A percentile compares a stretch with the other conserved stretches of the same genome.
Conservation (phyloP, 2,113 vertebrate genomes). For the Patagioenas fasciata region DNA sequence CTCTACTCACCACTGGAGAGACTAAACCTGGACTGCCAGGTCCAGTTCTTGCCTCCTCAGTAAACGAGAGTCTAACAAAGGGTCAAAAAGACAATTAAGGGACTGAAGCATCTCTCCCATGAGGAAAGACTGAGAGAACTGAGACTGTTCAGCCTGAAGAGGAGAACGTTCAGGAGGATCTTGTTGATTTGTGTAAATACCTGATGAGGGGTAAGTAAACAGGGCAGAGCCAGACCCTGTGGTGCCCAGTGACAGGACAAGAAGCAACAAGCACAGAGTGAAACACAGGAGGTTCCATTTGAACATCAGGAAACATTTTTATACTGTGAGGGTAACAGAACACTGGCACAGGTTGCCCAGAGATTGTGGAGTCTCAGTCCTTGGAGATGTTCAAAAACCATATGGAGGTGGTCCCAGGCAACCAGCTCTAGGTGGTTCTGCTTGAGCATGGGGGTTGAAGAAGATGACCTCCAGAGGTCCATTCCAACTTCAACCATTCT, state of each 20-base stretch:
- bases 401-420: neutral
- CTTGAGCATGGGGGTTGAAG: neutral
- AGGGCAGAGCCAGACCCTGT: neutral
- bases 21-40: fast-evolving
- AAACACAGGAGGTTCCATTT: neutral
- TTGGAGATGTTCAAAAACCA: neutral
- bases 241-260: neutral
- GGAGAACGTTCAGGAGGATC: neutral
- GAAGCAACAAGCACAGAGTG: neutral
- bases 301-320: neutral
- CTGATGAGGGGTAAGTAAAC: neutral
- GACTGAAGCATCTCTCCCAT: no score
- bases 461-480: neutral
- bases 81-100: no score
- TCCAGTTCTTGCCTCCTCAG: neutral
- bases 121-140: neutral
- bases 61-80: no score
- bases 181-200: neutral
- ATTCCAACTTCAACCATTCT: neutral
- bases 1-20: neutral
- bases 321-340: neutral
- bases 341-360: neutral
- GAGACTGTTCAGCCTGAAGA: neutral
- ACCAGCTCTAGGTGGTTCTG: neutral
- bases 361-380: neutral